These are phyloP conservation scores for Pyrocephalus nanus DNA, from an alignment of 2,797 vertebrate genomes.

Conservation along the genomic window DNA sequence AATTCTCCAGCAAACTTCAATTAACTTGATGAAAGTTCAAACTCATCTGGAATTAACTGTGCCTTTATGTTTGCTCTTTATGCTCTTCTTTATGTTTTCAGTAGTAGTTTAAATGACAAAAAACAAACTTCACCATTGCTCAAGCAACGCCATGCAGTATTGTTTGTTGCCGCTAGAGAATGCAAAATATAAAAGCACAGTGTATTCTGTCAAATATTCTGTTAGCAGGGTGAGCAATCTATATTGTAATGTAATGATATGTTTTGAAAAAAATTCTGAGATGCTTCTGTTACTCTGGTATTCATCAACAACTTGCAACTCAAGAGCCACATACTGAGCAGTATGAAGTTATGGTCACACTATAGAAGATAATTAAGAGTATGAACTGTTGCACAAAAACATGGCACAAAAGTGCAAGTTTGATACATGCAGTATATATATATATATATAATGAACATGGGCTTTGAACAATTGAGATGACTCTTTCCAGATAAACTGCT, in stretches of 20 bases:
- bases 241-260: conserved; percentile 36
- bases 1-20: conserved; percentile 70
- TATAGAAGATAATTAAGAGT: conserved; percentile 56
- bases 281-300: conserved; percentile 62
- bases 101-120: conserved; percentile 69
- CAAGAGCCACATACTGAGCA: conserved; percentile 73
- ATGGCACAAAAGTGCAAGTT: conserved; percentile 63
- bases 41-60: conserved; percentile 70
- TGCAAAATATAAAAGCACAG: conserved; percentile 80
- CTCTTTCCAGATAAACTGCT: conserved; percentile 60
- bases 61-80: conserved; percentile 77
- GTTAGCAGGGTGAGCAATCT: conserved; percentile 43
- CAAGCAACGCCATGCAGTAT: conserved; percentile 71
- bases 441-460: conserved; percentile 38
- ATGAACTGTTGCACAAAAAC: conserved; percentile 63
- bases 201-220: conserved; percentile 68
- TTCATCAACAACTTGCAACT: conserved; percentile 67
- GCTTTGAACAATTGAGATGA: conserved; percentile 69
- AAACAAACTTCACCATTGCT: conserved; percentile 72
- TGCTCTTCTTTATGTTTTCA: conserved; percentile 65
- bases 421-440: conserved; percentile 40
- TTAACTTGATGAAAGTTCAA: conserved; percentile 68
- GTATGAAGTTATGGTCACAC: conserved; percentile 75
- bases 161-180: conserved; percentile 72
- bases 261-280: conserved; percentile 56